Evolutionary conservation across 2,888 invertebrate genomes (phyloP), one percentile per base, ranked within the genome.

Genomic region (Bugula neritina): DNA sequence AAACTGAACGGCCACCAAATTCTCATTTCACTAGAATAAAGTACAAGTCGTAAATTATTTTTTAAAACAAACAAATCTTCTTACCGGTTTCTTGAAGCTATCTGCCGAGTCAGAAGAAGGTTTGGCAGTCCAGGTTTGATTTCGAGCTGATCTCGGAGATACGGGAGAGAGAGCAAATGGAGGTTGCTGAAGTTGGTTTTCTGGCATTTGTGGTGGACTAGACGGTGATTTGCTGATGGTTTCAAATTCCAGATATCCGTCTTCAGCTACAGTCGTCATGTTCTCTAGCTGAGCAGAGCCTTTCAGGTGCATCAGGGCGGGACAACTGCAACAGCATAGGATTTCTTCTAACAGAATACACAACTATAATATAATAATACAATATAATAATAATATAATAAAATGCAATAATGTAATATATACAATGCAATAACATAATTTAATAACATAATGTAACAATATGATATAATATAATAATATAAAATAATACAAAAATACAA

Each of bases 231-330:
- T 43, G 10, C 17, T 43, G 43, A 63, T 27, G 3, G 63, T 27
- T 5, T 63, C 27, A 34, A 63, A 63, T 31, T 63, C 63, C 13
- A 63, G 63, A 34, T 63, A 63, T 63, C 63, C 63, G 27, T 63
- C 63, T 34, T 13, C 27, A 13, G 63, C 27, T 13, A 63, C n/a
- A n/a, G 27, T 63, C 43, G 43, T 43, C 43, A 43, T 43, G 43
- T 17, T 43, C 17, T 43, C 43, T 17, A 10, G 43, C 5, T 5
- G 17, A 10, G 43, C 17, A 10, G 17, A 17, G 17, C 17, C 43
- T 43, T 5, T 10, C 17, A 10, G 43, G 43, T 43, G 5, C 43
- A 10, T 43, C 43, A 43, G 43, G 43, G 17, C 43, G 5, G 43
- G 43, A 43, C 43, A 43, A 10, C 43, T 43, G 43, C 5, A 17